Conservation (phyloP, 2,113 vertebrate species). For the Pyrgilauda ruficollis region DNA sequence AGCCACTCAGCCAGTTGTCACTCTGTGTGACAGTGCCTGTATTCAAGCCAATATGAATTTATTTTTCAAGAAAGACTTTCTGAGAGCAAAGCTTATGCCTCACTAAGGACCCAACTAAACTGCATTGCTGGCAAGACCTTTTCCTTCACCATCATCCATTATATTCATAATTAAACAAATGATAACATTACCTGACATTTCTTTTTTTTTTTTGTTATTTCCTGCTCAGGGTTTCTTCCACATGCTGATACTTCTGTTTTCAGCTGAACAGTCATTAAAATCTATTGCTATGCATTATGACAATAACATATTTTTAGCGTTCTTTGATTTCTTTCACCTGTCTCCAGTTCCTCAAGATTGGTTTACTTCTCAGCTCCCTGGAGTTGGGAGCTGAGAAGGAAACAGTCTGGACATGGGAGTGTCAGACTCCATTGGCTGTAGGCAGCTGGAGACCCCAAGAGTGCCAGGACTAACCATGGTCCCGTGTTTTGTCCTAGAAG, state of each 20-base stretch:
- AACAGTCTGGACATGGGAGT: not conserved
- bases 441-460: not conserved
- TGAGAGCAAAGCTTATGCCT: not conserved
- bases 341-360: not conserved
- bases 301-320: not conserved
- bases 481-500: not conserved
- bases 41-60: constrained; percentile 52
- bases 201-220: not conserved
- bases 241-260: not conserved
- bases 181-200: not conserved
- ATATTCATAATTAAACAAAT: constrained; percentile 1
- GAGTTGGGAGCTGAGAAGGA: too few relatives aligned
- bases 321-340: not conserved
- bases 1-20: constrained; percentile 49
- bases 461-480: not conserved
- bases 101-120: not conserved
- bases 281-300: not conserved
- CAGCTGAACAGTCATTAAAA: not conserved
- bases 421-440: not conserved
- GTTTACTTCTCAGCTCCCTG: not conserved
- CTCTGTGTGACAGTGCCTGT: constrained; percentile 3
- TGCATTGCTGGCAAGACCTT: not conserved
- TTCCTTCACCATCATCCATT: not conserved
- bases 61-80: constrained; percentile 10
- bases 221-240: not conserved